Evolutionary conservation across 2,888 invertebrate species (phyloP).

Genomic region (Scaptomyza cyrtandrae): DNA sequence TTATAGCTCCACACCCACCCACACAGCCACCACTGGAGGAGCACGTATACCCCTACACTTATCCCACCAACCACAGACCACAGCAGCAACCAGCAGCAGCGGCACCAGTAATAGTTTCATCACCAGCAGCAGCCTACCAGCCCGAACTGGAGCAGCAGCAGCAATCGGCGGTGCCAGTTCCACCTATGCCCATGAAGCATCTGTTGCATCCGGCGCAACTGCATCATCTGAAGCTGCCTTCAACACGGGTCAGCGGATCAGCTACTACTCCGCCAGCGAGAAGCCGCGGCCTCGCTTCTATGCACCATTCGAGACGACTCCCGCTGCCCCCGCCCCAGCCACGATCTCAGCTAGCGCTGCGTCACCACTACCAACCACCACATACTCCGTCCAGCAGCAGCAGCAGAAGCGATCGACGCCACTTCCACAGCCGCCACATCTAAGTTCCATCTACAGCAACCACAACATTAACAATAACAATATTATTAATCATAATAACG

Average conservation of each 20-base stretch:
- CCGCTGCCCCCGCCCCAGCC: conserved; percentile 34
- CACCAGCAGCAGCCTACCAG: conserved; percentile 67
- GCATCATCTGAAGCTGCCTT: conserved; percentile 63
- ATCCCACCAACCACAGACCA: conserved; percentile 56
- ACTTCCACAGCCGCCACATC: conserved; percentile 67
- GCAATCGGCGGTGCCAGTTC: conserved; percentile 53
- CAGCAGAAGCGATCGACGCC: conserved; percentile 62
- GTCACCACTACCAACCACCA: conserved; percentile 69
- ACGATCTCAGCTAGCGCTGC: conserved; percentile 55
- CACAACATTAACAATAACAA: conserved; percentile 17
- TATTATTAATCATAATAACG: conserved; percentile 11
- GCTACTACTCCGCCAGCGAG: conserved; percentile 39
- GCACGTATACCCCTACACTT: conserved; percentile 54
- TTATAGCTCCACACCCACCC: conserved; percentile 82
- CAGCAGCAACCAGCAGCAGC: conserved; percentile 54
- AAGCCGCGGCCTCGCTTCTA: conserved; percentile 75
- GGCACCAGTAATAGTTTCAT: not conserved
- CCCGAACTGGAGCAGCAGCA: conserved; percentile 52
- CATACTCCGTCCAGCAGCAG: conserved; percentile 35
- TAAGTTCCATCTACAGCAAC: conserved; percentile 60
- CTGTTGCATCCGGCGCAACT: conserved; percentile 52
- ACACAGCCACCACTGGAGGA: conserved; percentile 55
- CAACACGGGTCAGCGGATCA: conserved; percentile 44
- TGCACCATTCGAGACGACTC: conserved; percentile 62
- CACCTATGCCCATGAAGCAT: conserved; percentile 72